These are phyloP conservation scores for Dendrophyllia cribrosa DNA, from an alignment of 64 coral and sea anemone species.

Conservation along the genomic window DNA sequence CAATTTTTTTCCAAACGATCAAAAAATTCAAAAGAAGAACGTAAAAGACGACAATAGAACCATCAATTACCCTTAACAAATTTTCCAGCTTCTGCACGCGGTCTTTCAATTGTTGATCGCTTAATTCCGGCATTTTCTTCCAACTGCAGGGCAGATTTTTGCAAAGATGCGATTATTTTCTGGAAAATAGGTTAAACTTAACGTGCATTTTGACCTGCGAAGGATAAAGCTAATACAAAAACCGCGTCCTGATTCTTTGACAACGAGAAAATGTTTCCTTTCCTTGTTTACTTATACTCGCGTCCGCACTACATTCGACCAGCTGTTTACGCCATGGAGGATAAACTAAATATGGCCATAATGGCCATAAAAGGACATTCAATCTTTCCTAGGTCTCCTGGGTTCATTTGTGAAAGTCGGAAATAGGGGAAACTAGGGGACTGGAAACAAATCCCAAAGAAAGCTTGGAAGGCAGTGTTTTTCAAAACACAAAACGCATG, in stretches of 20 bases:
- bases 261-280: constrained; percentile 69
- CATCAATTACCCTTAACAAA: constrained; percentile 76
- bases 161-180: background rate
- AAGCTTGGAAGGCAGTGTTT: background rate
- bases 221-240: background rate
- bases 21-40: background rate
- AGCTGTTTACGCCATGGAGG: constrained; percentile 39
- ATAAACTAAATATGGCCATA: background rate
- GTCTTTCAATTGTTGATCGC: constrained; percentile 78
- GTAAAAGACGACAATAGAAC: background rate
- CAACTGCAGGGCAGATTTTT: background rate
- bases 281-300: constrained; percentile 51
- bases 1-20: too few species aligned
- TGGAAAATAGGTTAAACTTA: background rate
- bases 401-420: too few species aligned
- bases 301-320: constrained; percentile 29
- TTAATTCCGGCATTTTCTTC: constrained; percentile 84
- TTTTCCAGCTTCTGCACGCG: constrained; percentile 95
- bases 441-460: background rate
- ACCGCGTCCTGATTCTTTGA: constrained; percentile 52
- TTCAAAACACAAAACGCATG: background rate
- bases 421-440: background rate
- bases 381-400: background rate
- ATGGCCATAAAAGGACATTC: background rate
- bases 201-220: background rate